Conservation (phyloP, 2,113 vertebrate species). For the Semnopithecus entellus region DNA sequence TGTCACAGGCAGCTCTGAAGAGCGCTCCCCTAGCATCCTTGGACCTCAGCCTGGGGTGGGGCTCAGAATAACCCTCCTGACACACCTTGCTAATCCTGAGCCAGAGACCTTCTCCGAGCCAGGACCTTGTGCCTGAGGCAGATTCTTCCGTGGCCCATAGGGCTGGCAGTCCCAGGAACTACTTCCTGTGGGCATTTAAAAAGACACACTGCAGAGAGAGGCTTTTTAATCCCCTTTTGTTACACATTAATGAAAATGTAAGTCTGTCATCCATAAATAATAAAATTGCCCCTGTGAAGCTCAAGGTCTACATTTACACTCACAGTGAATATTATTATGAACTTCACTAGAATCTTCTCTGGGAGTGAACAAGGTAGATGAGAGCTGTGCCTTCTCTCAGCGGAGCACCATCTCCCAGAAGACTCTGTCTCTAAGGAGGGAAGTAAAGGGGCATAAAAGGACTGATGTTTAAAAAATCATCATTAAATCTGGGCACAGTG, state of each 20-base stretch:
- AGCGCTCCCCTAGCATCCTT: neutral
- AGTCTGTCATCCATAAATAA: constrained; percentile 54
- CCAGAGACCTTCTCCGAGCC: neutral
- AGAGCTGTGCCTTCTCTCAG: constrained; percentile 17
- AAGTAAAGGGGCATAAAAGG: neutral
- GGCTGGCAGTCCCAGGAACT: neutral
- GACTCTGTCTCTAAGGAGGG: neutral
- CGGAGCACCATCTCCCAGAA: neutral
- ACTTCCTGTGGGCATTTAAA: neutral
- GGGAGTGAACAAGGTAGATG: constrained; percentile 27
- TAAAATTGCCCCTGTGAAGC: constrained; percentile 34
- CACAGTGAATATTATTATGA: neutral
- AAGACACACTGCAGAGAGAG: neutral
- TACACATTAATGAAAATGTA: constrained; percentile 60
- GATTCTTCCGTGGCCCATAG: neutral
- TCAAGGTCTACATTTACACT: constrained; percentile 54
- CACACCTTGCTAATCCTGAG: neutral
- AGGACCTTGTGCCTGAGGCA: neutral
- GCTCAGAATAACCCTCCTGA: neutral
- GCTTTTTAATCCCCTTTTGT: constrained; percentile 28
- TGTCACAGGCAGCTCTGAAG: neutral
- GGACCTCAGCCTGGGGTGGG: neutral
- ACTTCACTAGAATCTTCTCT: constrained; percentile 6
- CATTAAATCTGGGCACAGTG: neutral
- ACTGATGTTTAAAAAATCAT: neutral